Conservation (phyloP, 2,797 vertebrate species). For the Rhinoraja longicauda region DNA sequence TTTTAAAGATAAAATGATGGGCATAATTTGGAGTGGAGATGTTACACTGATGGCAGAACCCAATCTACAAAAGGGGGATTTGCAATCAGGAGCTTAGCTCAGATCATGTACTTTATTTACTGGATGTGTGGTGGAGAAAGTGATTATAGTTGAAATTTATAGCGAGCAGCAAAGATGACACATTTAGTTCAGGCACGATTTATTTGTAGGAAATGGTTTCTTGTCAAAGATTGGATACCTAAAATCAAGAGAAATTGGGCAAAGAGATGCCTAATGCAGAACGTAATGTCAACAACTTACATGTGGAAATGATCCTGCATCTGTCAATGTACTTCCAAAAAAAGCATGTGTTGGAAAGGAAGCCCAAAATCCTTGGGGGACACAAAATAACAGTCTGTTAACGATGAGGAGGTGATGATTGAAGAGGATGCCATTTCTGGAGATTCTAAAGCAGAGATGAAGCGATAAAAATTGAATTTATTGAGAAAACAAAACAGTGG, state of each 20-base stretch:
- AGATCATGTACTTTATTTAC: not conserved
- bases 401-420: no score
- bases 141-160: not conserved
- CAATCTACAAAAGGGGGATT: not conserved
- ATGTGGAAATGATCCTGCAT: not conserved
- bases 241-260: not conserved
- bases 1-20: not conserved
- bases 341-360: not conserved
- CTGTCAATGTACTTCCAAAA: not conserved
- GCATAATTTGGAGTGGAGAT: not conserved
- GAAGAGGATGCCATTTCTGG: not conserved
- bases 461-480: not conserved
- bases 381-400: no score
- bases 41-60: not conserved
- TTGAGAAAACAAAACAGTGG: not conserved
- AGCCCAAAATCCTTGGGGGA: no score
- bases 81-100: not conserved
- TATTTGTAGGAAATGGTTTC: not conserved
- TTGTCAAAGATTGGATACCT: not conserved
- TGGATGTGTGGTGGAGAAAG: not conserved
- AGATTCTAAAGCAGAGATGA: not conserved
- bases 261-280: not conserved
- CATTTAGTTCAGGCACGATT: not conserved
- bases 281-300: not conserved
- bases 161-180: not conserved